phyloP scores from a whole-genome alignment of 2,113 vertebrate genomes.

The Apistogramma diplotaenia region DNA sequence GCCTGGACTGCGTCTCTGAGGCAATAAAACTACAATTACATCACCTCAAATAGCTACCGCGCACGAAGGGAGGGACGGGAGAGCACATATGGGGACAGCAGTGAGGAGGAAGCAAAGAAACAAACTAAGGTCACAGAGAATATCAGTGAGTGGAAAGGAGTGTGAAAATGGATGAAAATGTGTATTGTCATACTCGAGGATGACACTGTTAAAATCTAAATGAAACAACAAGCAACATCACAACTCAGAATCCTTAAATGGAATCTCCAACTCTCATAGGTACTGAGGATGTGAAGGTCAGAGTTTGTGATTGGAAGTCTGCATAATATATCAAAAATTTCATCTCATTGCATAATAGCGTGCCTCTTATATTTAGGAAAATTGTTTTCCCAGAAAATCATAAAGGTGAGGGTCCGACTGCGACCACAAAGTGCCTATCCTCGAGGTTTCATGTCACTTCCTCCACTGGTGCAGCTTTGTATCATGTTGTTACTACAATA shows the following conservation, averaged over 20 bases:
- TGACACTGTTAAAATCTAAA: neutral
- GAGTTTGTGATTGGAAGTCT: neutral
- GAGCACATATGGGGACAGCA: neutral
- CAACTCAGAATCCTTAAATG: neutral
- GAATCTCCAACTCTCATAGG: neutral
- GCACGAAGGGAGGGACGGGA: neutral
- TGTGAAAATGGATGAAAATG: neutral
- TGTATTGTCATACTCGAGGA: neutral
- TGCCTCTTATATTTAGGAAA: neutral
- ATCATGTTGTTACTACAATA: neutral
- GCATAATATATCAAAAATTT: neutral
- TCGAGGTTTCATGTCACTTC: neutral
- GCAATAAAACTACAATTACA: conserved; percentile 2
- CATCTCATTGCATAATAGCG: neutral
- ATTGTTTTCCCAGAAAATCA: neutral
- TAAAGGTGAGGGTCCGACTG: neutral
- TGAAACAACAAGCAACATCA: neutral
- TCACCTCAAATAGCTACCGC: conserved; percentile 19
- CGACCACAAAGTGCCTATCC: neutral
- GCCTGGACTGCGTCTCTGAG: conserved; percentile 8
- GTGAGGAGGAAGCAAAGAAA: conserved; percentile 7
- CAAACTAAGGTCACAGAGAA: conserved; percentile 27
- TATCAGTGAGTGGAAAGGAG: conserved; percentile 1
- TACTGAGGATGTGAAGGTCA: neutral
- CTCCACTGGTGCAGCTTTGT: neutral